phyloP scores from a whole-genome alignment of 37 sponge, comb jelly and placozoan genomes.

The Spongia lamella region DNA sequence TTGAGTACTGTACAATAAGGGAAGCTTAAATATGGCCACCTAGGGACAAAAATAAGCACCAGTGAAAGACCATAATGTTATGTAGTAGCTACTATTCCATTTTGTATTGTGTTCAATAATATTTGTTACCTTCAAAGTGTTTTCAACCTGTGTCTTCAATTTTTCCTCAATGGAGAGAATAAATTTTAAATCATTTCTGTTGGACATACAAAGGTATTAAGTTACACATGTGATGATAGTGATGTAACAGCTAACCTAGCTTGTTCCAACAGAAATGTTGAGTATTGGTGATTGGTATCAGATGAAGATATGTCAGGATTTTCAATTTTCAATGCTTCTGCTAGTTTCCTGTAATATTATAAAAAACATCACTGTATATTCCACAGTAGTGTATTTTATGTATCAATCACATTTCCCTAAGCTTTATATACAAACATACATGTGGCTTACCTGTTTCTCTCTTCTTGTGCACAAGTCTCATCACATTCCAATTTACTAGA shows the following conservation, averaged over 20 bases:
- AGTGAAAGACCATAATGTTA: too few species aligned
- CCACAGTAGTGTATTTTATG: too few species aligned
- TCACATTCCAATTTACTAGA: constrained; percentile 74
- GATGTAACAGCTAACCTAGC: constrained; percentile 24
- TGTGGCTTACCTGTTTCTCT: constrained; percentile 66
- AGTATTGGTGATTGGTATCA: constrained; percentile 7
- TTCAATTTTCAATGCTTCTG: constrained; percentile 38
- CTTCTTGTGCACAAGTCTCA: constrained; percentile 73
- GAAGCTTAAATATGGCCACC: too few species aligned
- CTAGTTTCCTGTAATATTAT: constrained; percentile 14
- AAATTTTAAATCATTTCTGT: constrained; percentile 7
- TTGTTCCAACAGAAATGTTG: constrained; percentile 27
- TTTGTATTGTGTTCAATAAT: too few species aligned
- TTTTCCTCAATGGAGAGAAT: constrained; percentile 16
- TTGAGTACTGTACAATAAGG: too few species aligned
- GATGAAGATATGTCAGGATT: constrained; percentile 14
- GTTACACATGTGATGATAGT: not conserved
- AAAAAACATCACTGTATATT: too few species aligned
- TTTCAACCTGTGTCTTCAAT: constrained; percentile 15
- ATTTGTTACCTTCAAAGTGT: constrained; percentile 16
- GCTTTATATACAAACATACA: not conserved
- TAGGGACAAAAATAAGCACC: too few species aligned
- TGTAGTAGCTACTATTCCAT: too few species aligned
- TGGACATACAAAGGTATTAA: not conserved
- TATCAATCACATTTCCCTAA: too few species aligned